Evolutionary conservation across 2,113 vertebrate genomes (phyloP).

Genomic region (Galemys pyrenaicus): DNA sequence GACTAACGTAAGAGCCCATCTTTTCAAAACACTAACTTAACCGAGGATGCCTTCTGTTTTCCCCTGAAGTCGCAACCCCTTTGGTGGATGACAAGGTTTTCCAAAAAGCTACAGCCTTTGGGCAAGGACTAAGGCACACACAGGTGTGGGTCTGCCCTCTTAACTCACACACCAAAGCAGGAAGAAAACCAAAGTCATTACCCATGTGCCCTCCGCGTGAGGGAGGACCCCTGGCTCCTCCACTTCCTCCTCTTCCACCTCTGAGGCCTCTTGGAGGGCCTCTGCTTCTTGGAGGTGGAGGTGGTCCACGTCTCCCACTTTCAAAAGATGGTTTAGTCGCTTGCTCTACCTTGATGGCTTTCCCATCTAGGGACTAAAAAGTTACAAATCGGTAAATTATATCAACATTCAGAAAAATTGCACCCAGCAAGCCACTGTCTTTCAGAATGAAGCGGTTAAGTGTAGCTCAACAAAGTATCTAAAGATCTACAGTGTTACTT

Average conservation of each 20-base stretch:
- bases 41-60: not conserved
- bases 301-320: slow-evolving; percentile 91
- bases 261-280: slow-evolving; percentile 93
- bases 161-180: not conserved
- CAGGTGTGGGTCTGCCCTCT: not conserved
- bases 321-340: slow-evolving; percentile 98
- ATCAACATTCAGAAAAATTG: not conserved
- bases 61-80: not conserved
- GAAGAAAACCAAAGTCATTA: slow-evolving; percentile 67
- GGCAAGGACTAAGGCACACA: not conserved
- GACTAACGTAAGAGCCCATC: not conserved
- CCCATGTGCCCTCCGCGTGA: slow-evolving; percentile 92
- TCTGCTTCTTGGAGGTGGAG: slow-evolving; percentile 92
- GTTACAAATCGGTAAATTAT: not conserved
- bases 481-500: not conserved
- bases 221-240: slow-evolving; percentile 92
- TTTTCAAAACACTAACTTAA: not conserved
- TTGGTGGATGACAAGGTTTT: not conserved
- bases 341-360: slow-evolving; percentile 98
- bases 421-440: not conserved
- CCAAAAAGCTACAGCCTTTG: not conserved
- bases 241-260: slow-evolving; percentile 92
- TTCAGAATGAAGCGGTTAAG: not conserved
- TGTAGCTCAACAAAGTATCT: not conserved
- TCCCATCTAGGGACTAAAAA: slow-evolving; percentile 95